Evolutionary conservation across 2,888 invertebrate genomes (phyloP).

Genomic region (Mythimna albipuncta): DNA sequence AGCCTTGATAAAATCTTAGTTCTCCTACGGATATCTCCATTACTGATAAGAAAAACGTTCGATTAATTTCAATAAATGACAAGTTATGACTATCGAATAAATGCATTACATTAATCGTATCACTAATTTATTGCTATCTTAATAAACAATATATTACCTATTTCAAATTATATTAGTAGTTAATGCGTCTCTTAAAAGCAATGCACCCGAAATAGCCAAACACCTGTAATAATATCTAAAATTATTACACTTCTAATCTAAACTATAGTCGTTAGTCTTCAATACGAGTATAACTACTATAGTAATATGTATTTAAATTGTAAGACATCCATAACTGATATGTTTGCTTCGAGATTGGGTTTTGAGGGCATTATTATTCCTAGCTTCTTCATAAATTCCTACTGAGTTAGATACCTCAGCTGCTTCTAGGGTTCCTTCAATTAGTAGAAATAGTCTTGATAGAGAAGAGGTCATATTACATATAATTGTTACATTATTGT

Average conservation of each 20-base stretch:
- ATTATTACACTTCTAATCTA: slow-evolving; percentile 20
- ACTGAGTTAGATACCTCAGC: neutral
- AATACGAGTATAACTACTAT: neutral
- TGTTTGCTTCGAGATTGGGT: neutral
- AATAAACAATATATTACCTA: neutral
- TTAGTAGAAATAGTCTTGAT: neutral
- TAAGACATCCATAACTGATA: slow-evolving; percentile 2
- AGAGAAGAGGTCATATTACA: neutral
- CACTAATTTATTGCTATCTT: neutral
- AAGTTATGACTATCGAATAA: too few relatives aligned
- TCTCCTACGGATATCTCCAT: too few relatives aligned
- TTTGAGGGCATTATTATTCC: neutral
- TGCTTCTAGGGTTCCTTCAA: neutral
- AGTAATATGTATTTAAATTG: neutral
- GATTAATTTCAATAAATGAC: too few relatives aligned
- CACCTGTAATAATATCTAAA: neutral
- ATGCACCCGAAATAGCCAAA: slow-evolving; percentile 2
- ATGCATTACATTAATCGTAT: neutral
- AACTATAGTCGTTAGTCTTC: slow-evolving; percentile 13
- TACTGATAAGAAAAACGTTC: too few relatives aligned
- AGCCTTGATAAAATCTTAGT: too few relatives aligned
- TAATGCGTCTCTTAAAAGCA: neutral
- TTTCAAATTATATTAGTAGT: neutral
- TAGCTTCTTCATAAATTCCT: neutral
- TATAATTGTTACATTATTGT: neutral